Evolutionary conservation across 2,888 invertebrate genomes (phyloP), one percentile per base, ranked within the genome.

Genomic region (Philonicus albiceps): DNA sequence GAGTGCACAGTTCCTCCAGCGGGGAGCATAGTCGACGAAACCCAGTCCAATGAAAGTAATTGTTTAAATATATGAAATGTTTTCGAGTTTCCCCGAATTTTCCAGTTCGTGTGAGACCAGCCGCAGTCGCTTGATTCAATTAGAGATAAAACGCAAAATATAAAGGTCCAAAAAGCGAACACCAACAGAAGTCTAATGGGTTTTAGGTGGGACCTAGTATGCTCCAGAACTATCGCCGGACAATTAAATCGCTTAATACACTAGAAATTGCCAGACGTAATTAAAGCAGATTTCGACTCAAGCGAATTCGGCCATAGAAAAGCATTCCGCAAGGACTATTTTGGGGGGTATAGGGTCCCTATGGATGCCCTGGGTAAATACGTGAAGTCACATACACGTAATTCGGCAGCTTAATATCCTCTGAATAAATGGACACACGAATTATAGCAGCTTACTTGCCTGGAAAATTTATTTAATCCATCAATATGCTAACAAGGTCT

Each of bases 401-500:
- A 49, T 49, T 49, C 49, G 43, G 78, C 16, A 78, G 78, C 27
- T 78, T 49, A 78, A 78, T 78, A 30, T 49, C 49, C 27, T 49
- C 49, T 30, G 49, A 78, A 78, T 43, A 49, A 49, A 78, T 78
- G 30, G 49, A 49, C 78, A 19, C 11, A 6, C 30, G 27, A 78
- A 78, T 78, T 78, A 49, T 78, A 19, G 27, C 49, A 11, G 49
- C 11, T 49, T 16, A 78, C 78, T 78, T 43, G 78, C 49, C 30
- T 78, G 78, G 78, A 78, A 78, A 78, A 78, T 78, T 78, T 49
- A 78, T 78, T 49, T 78, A 78, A 78, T 78, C 78, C 78, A 78
- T 78, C 78, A 78, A 78, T 78, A 78, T 78, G 78, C 49, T 78
- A 43, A 78, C 27, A 22, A 78, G 78, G 49, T 49, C 43, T 19